Evolutionary conservation across 2,797 vertebrate species (phyloP), one percentile per base, ranked within the genome.

Genomic region (Enteromius paludinosus): DNA sequence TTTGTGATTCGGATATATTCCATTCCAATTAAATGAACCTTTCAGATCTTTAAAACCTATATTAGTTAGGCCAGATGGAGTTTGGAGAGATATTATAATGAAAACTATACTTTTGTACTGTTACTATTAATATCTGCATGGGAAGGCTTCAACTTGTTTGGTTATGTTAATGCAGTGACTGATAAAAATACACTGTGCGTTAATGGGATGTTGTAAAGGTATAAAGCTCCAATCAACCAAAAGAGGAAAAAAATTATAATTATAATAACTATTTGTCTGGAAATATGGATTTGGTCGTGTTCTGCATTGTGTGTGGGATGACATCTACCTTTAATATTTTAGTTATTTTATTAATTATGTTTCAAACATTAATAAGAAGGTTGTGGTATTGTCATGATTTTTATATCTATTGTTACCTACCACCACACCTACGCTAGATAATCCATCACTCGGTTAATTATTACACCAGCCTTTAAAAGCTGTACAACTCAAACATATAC

Each of bases 361-460:
- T 61, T 61, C 1, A 70, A 14, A 33, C 10, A 35, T 61, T 71
- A 59, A 45, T 61, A 47, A 23, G 38, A 45, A 45, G 18, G 30
- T 73, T 80, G 10, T 56, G 49, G 8, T 65, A 68, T 59, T 70
- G 54, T 52, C 12, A 33, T 70, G 15, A 38, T 82, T 82, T 74
- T 15, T 54, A 74, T 59, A 33, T 74, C 18, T 61, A 72, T 71
- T 81, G 54, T 76, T 62, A 61, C 5, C 49, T 45, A 41, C 38
- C 64, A 45, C 81, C 81, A 78, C 81, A 83, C 74, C 81, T 28
- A n/a, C 64, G 35, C 71, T 28, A 30, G 28, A 54, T 83, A 61
- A 83, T 61, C 73, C 73, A 70, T 83, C 52, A 35, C 25, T 78
- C 17, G 4, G 65, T 83, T 77, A 83, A 83, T 78, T 54, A 83